Conservation (phyloP, 2,113 vertebrate genomes). For the Corythoichthys haematopterus region DNA sequence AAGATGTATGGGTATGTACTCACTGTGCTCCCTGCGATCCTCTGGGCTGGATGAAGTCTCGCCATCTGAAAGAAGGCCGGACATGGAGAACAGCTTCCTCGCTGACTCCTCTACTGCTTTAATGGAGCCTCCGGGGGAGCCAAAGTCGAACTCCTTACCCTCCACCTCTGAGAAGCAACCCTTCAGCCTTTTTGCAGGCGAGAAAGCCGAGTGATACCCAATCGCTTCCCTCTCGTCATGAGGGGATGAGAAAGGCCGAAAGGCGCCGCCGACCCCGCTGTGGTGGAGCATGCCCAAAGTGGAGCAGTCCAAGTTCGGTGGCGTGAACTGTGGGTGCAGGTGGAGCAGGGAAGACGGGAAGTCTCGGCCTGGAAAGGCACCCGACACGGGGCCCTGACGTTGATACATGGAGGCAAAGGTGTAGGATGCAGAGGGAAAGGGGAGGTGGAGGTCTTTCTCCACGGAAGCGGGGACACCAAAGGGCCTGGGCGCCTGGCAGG, state of each 20-base stretch:
- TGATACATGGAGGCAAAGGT: constrained; percentile 98
- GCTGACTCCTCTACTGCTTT: constrained; percentile 85
- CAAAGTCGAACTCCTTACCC: constrained; percentile 94
- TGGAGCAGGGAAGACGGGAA: constrained; percentile 93
- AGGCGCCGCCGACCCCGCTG: constrained; percentile 89
- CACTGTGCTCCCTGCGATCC: constrained; percentile 92
- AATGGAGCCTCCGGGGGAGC: constrained; percentile 77
- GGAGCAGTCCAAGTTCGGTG: constrained; percentile 93
- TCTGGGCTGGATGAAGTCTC: constrained; percentile 90
- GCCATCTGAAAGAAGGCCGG: constrained; percentile 90
- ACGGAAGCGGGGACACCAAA: constrained; percentile 89
- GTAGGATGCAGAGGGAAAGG: constrained; percentile 93
- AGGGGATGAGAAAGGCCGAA: constrained; percentile 88
- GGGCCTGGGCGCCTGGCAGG: constrained; percentile 88
- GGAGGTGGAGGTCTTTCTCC: constrained; percentile 95
- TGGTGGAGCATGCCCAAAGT: constrained; percentile 93
- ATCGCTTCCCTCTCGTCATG: constrained; percentile 86
- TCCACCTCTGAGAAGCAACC: constrained; percentile 92
- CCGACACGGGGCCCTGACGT: constrained; percentile 86
- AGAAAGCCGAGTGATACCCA: constrained; percentile 93
- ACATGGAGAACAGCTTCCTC: constrained; percentile 95
- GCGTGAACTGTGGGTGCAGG: constrained; percentile 93
- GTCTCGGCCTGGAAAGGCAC: constrained; percentile 88
- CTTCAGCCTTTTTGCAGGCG: constrained; percentile 92
- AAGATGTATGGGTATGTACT: constrained; percentile 54